Percentiles rank a stretch among this genome's conserved stretches.
Evolutionary conservation across 2,113 vertebrate genomes (phyloP).

Genomic region (Passerina amoena): DNA sequence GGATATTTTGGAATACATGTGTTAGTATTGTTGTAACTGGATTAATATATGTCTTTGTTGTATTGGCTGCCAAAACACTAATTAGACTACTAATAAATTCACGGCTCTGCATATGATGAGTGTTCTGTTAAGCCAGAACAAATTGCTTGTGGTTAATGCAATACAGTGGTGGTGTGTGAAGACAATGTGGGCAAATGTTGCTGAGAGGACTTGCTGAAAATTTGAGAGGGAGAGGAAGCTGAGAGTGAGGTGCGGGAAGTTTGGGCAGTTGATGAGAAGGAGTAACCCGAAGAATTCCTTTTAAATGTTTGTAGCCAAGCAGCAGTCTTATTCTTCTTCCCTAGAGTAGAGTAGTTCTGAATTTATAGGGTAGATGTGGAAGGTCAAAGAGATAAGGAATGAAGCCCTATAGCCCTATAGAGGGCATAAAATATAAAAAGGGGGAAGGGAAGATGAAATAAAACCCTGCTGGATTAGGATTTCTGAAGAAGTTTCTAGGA

Average conservation of each 20-base stretch:
- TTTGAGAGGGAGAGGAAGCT: neutral
- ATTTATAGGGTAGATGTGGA: neutral
- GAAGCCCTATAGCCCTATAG: neutral
- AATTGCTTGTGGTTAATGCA: neutral
- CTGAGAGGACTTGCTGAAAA: neutral
- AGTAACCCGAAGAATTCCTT: neutral
- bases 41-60: constrained; percentile 27
- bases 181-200: neutral
- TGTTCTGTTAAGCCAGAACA: neutral
- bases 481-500: neutral
- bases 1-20: neutral
- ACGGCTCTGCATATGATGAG: neutral
- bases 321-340: neutral
- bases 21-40: neutral
- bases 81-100: constrained; percentile 22
- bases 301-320: neutral
- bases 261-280: neutral
- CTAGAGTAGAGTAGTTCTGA: neutral
- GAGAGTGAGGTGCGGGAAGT: neutral
- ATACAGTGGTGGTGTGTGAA: neutral
- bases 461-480: neutral
- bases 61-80: neutral
- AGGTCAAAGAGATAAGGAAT: neutral
- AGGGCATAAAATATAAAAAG: neutral
- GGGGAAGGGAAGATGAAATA: neutral